Conservation (phyloP, 2,888 invertebrate species). For the Plebejus argus region DNA sequence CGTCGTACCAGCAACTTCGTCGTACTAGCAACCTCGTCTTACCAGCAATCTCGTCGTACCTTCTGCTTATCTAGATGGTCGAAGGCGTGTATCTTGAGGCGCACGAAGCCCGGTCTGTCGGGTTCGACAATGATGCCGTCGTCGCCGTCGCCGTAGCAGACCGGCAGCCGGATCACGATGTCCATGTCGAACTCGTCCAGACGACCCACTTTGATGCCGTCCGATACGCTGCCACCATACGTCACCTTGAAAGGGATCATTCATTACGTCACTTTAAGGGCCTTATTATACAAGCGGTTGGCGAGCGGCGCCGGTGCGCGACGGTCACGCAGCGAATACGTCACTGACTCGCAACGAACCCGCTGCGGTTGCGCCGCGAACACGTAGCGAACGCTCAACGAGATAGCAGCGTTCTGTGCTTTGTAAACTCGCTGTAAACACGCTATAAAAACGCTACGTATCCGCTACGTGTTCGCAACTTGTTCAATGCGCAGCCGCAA, state of each 20-base stretch:
- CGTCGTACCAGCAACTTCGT: too few species aligned
- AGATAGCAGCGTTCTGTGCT: too few species aligned
- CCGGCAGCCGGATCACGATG: conserved; percentile 77
- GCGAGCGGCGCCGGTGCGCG: too few species aligned
- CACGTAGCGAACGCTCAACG: too few species aligned
- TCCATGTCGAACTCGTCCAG: conserved; percentile 84
- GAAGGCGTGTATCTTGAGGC: conserved; percentile 64
- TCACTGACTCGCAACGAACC: too few species aligned
- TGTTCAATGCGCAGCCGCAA: too few species aligned
- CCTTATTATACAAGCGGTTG: background rate
- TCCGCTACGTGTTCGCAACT: too few species aligned
- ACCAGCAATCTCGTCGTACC: conserved; percentile 33
- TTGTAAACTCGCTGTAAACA: too few species aligned
- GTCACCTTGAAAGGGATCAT: conserved; percentile 45
- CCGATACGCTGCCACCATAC: conserved; percentile 82
- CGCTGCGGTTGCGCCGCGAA: too few species aligned
- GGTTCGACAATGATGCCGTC: conserved; percentile 63
- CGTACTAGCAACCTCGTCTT: background rate
- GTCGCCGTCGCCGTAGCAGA: conserved; percentile 60
- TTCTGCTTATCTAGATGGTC: conserved; percentile 62
- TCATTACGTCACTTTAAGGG: background rate
- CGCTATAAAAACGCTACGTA: too few species aligned
- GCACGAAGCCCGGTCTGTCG: conserved; percentile 72
- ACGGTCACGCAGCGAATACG: too few species aligned
- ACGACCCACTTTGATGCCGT: conserved; percentile 80